Percentiles rank a stretch among this genome's conserved stretches.
phyloP scores from a whole-genome alignment of 2,113 vertebrate genomes.

The Apteryx owenii region DNA sequence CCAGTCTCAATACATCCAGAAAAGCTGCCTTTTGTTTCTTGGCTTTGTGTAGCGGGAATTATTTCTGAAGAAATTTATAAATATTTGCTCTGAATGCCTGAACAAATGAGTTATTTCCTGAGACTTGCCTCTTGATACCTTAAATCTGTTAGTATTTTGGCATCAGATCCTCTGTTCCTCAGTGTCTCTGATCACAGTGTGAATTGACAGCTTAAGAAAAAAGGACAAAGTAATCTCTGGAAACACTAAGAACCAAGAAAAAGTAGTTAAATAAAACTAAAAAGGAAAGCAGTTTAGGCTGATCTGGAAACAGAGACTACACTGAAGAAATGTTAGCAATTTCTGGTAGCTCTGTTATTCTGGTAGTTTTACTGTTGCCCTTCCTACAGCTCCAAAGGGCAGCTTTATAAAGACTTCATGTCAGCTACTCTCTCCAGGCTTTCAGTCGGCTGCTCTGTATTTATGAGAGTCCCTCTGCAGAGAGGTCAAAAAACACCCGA shows the following conservation, averaged over 20 bases:
- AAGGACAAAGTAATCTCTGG: slow-evolving; percentile 34
- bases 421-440: neutral
- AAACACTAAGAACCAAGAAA: neutral
- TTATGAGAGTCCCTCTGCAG: neutral
- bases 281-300: slow-evolving; percentile 6
- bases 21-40: slow-evolving; percentile 41
- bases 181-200: slow-evolving; percentile 16
- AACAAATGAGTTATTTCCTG: slow-evolving; percentile 64
- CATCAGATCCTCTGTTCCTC: slow-evolving; percentile 7
- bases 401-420: neutral
- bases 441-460: neutral
- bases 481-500: neutral
- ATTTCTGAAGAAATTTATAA: slow-evolving; percentile 62
- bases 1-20: neutral
- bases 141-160: slow-evolving; percentile 62
- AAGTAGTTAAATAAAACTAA: slow-evolving; percentile 11
- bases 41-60: slow-evolving; percentile 37
- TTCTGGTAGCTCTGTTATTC: neutral
- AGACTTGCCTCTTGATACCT: slow-evolving; percentile 49
- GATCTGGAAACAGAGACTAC: neutral
- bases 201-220: slow-evolving; percentile 3
- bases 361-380: neutral
- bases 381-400: neutral
- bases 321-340: neutral
- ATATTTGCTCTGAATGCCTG: slow-evolving; percentile 57